A percentile compares a stretch with the other conserved stretches of the same genome.
Evolutionary conservation across 1,140 invertebrate genomes (phyloP).

Genomic region (Bursaphelenchus mucronatus): DNA sequence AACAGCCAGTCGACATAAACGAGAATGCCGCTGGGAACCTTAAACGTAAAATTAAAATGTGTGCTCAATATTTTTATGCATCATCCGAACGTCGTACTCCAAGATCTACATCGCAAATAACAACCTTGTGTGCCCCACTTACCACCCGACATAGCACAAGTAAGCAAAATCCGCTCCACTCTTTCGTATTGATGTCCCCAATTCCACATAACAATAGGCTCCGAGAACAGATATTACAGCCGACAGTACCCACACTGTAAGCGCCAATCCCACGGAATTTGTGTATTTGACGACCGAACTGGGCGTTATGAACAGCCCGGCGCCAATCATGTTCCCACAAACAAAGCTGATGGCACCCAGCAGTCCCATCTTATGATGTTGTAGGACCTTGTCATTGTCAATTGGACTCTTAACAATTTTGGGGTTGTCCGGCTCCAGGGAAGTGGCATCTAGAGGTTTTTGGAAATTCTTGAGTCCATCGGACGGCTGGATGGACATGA

Average conservation of each 20-base stretch:
- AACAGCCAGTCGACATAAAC: constrained; percentile 32
- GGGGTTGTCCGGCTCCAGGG: too few relatives aligned
- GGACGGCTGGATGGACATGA: too few relatives aligned
- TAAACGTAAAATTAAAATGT: neutral
- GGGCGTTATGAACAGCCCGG: constrained; percentile 27
- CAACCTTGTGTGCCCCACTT: too few relatives aligned
- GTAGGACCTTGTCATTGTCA: neutral
- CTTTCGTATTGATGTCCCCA: constrained; percentile 45
- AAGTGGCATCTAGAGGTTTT: too few relatives aligned
- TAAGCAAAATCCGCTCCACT: constrained; percentile 53
- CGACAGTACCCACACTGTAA: constrained; percentile 42
- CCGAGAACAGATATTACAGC: constrained; percentile 46
- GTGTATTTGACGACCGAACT: constrained; percentile 29
- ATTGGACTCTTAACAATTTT: too few relatives aligned
- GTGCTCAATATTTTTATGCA: too few relatives aligned
- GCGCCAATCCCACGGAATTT: constrained; percentile 37
- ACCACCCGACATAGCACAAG: constrained; percentile 51
- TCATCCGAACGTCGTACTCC: too few relatives aligned
- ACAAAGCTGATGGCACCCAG: constrained; percentile 18
- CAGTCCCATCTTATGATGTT: constrained; percentile 20
- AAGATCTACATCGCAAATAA: too few relatives aligned
- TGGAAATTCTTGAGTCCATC: too few relatives aligned
- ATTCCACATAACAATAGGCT: constrained; percentile 67
- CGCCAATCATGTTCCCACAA: constrained; percentile 19
- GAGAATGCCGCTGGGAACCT: constrained; percentile 30